Evolutionary conservation across 1,140 invertebrate species (phyloP), one percentile per base, ranked within the genome.

Genomic region (Xylocopa sonorina): DNA sequence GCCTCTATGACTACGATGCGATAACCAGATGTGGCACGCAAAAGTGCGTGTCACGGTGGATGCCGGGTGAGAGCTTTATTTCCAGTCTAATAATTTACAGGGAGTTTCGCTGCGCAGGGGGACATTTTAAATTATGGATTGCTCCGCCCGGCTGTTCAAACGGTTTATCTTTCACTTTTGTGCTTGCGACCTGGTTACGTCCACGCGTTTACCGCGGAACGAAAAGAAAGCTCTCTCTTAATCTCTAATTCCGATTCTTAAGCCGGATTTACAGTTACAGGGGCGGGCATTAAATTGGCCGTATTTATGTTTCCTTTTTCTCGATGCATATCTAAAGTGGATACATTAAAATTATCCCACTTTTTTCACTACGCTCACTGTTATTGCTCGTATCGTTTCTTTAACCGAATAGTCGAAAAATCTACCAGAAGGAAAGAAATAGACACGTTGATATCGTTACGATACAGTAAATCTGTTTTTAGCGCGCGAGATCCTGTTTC

Each of bases 11-110:
- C 3, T 38, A 4, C 3, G 38, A 1, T 29, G 38, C 75, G 60
- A 48, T 68, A 81, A 57, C 72, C 84, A 86, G 83, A 72, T 85
- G 67, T 63, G 76, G 46, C 83, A 86, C 68, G 84, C 83, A 82
- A 79, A 82, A 80, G 71, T 86, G 83, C 83, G 84, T 86, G 83
- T 81, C 81, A 78, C 29, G 46, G 10, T 58, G 68, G 62, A 82
- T 85, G 76, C 60, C 62, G 62, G 34, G 55, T 80, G 72, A 62
- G 46, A 82, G 66, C 62, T 86, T 82, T 77, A 80, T 82, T 82
- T 82, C 57, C 67, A 80, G 46, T 63, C 48, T 60, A 80, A 80
- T 86, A 68, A 86, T 86, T 82, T 57, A 82, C 67, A n/a, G 32
- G 10, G 3, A 63, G 43, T 69, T 72, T 24, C n/a, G n/a, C 71